Evolutionary conservation across 2,888 invertebrate genomes (phyloP).

Genomic region (Nomada ferruginata): DNA sequence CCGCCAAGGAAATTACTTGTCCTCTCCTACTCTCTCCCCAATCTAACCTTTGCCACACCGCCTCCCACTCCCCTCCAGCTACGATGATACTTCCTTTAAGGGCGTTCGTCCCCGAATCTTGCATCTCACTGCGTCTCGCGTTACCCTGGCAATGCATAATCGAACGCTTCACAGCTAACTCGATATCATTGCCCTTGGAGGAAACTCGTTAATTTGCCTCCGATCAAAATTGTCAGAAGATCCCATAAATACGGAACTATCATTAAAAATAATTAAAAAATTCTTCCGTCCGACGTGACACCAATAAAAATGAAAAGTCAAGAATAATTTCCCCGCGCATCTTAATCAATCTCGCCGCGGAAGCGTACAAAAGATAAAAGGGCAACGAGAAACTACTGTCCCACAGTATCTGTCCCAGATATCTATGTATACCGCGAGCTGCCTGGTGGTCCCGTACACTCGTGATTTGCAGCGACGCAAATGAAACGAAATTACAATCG

Average conservation of each 20-base stretch:
- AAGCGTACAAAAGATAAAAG: slow-evolving; percentile 1
- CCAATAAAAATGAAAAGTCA: too few relatives aligned
- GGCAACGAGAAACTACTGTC: slow-evolving; percentile 34
- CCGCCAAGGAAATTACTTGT: slow-evolving; percentile 83
- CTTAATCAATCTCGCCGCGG: slow-evolving; percentile 3
- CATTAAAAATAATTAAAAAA: too few relatives aligned
- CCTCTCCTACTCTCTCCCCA: slow-evolving; percentile 71
- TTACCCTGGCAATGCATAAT: slow-evolving; percentile 34
- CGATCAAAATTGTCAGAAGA: not conserved
- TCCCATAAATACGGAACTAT: not conserved
- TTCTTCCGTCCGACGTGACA: too few relatives aligned
- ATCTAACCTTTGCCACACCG: slow-evolving; percentile 37
- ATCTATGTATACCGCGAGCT: slow-evolving; percentile 52
- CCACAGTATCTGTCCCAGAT: slow-evolving; percentile 56
- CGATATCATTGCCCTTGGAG: not conserved
- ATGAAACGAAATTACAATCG: slow-evolving; percentile 81
- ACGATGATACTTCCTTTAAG: slow-evolving; percentile 59
- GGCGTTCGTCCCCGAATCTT: slow-evolving; percentile 63
- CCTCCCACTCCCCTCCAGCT: not conserved
- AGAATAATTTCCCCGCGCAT: too few relatives aligned
- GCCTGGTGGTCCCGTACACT: slow-evolving; percentile 31
- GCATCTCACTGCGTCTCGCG: slow-evolving; percentile 29
- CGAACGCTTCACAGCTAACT: slow-evolving; percentile 20
- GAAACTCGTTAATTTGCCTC: not conserved
- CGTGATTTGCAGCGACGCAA: slow-evolving; percentile 30